These are phyloP conservation scores for Heliothis subflexa DNA, from an alignment of 1,140 invertebrate species.

Conservation along the genomic window DNA sequence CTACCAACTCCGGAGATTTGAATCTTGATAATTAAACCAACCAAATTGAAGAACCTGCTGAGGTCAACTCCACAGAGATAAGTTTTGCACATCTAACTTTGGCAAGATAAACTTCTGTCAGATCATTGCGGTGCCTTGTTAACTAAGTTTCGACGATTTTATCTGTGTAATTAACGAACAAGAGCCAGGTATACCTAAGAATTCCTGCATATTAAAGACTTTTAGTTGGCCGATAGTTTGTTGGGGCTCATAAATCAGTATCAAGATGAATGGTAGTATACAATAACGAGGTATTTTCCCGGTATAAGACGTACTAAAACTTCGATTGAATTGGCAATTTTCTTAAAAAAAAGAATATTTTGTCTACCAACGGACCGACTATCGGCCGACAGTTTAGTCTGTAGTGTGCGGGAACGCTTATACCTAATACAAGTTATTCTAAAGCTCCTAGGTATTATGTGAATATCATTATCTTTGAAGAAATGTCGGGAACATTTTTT, in stretches of 20 bases:
- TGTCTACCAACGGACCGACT: too few relatives aligned
- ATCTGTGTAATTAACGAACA: slow-evolving; percentile 59
- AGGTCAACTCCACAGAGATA: slow-evolving; percentile 52
- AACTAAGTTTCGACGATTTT: slow-evolving; percentile 54
- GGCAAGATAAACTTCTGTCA: slow-evolving; percentile 54
- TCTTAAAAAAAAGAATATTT: too few relatives aligned
- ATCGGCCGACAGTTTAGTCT: too few relatives aligned
- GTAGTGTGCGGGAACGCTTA: neutral
- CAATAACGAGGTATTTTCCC: too few relatives aligned
- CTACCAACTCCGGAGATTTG: slow-evolving; percentile 36
- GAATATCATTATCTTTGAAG: slow-evolving; percentile 12
- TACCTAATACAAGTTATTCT: neutral
- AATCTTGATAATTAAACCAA: slow-evolving; percentile 53
- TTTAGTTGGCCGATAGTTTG: too few relatives aligned
- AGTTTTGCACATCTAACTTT: slow-evolving; percentile 56
- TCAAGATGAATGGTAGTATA: too few relatives aligned
- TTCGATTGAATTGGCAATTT: too few relatives aligned
- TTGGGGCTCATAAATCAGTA: too few relatives aligned
- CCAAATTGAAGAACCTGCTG: slow-evolving; percentile 26
- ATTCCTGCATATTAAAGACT: too few relatives aligned
- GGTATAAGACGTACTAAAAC: neutral
- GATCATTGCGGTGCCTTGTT: slow-evolving; percentile 55
- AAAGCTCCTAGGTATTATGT: slow-evolving; percentile 15
- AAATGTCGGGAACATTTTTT: neutral
- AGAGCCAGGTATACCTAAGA: slow-evolving; percentile 46